Base-by-base conservation (phyloP, 2,888 invertebrate genomes). In the Melieria omissa region DNA sequence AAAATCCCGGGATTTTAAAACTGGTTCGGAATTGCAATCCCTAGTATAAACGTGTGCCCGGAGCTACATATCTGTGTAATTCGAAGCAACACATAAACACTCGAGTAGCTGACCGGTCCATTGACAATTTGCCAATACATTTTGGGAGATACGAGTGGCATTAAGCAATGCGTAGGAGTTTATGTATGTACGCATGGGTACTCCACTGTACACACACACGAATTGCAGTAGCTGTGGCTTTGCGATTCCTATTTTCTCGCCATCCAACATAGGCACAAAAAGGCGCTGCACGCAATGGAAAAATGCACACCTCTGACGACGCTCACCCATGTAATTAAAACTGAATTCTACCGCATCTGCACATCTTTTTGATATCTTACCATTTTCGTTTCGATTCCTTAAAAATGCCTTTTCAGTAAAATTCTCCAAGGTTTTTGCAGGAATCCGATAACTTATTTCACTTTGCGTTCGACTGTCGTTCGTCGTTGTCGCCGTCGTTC, bases 381-480 rank as follows among this genome's bases (percentile, higher is more conserved):
- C 70, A 67, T 73, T 70, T 70, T 68, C 52, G 7, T 57, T 47
- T 29, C 45, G 14, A 45, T 42, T 69, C 29, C 14, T 47, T 65
- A 47, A 41, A 66, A 58, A 58, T 70, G 57, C 52, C 57, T 61
- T 6, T 54, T 16, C 54, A 52, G 47, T 16, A 14, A 41, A 63
- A 60, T 71, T 66, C 46, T 14, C 10, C 12, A 54, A 55, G 42
- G 41, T 49, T 65, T 52, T 57, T 62, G 57, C 61, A 42, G 41
- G 29, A 65, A 74, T 77, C 77, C 77, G 62, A 55, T 44, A 54
- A 69, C 55, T 62, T 69, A 62, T 69, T 69, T 55, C 47, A 69
- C 69, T 77, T 74, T 66, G 62, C 75, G 73, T 71, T 76, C 75
- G 75, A 69, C 74, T 64, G 74, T 70, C 71, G 64, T 74, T 74